Percentiles rank a stretch among this genome's conserved stretches.
Evolutionary conservation across 2,113 vertebrate genomes (phyloP).

Genomic region (Clinocottus analis): DNA sequence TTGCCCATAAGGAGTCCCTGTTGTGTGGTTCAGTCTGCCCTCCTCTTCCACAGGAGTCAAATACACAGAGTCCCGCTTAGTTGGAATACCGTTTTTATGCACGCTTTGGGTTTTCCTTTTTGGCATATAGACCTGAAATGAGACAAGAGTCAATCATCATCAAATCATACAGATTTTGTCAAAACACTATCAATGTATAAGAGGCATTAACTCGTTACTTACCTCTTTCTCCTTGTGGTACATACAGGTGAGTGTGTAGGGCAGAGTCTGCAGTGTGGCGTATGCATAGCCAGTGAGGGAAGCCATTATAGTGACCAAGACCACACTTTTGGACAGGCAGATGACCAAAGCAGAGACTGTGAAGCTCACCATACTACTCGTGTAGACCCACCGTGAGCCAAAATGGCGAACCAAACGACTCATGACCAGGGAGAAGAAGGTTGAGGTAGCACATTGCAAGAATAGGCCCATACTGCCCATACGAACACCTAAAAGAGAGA

Average conservation of each 20-base stretch:
- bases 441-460: conserved; percentile 86
- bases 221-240: conserved; percentile 87
- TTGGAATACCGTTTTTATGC: conserved; percentile 61
- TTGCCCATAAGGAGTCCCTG: conserved; percentile 49
- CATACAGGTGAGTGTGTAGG: conserved; percentile 85
- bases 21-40: conserved; percentile 57
- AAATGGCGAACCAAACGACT: conserved; percentile 80
- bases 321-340: conserved; percentile 80
- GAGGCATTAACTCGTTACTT: background rate
- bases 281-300: conserved; percentile 86
- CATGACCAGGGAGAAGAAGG: conserved; percentile 84
- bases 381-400: conserved; percentile 81
- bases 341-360: conserved; percentile 81
- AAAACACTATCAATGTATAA: background rate
- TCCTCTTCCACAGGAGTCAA: conserved; percentile 71
- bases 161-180: background rate
- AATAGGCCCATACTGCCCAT: conserved; percentile 87
- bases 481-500: conserved; percentile 78
- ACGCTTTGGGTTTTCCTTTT: conserved; percentile 74
- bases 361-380: conserved; percentile 86
- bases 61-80: conserved; percentile 72
- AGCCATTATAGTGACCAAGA: conserved; percentile 81
- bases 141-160: background rate
- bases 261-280: conserved; percentile 85
- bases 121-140: conserved; percentile 82